These are phyloP conservation scores for Melopsittacus undulatus DNA, from an alignment of 2,797 vertebrate species.

Conservation along the genomic window DNA sequence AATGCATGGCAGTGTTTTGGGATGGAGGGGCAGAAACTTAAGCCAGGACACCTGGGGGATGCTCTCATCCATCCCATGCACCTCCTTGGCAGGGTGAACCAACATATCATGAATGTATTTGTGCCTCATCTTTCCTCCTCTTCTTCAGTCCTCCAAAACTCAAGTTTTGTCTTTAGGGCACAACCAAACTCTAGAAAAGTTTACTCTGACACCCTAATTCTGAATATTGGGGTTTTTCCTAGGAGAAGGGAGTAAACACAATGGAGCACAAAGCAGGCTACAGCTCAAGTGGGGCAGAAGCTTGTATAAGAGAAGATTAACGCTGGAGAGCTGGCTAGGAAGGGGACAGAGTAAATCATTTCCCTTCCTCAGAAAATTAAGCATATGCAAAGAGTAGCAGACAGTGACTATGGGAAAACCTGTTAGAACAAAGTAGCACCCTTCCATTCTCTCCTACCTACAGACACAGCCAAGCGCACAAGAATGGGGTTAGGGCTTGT, in stretches of 20 bases:
- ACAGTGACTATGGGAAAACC: slow-evolving; percentile 75
- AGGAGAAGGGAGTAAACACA: neutral
- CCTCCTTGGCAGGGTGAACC: neutral
- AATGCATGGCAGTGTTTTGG: neutral
- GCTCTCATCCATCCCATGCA: neutral
- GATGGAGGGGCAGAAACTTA: slow-evolving; percentile 1
- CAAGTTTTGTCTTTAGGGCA: neutral
- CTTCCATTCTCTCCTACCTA: slow-evolving; percentile 74
- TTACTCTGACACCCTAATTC: neutral
- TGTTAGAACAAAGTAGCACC: slow-evolving; percentile 65
- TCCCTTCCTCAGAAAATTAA: slow-evolving; percentile 69
- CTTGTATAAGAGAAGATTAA: neutral
- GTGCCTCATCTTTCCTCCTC: neutral
- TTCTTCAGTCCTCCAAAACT: neutral
- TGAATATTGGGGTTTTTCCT: neutral
- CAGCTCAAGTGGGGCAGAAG: neutral
- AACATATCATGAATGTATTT: neutral
- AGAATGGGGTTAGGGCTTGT: slow-evolving; percentile 67
- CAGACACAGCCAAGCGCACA: slow-evolving; percentile 60
- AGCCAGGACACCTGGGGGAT: slow-evolving; percentile 22
- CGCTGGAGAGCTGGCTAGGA: neutral
- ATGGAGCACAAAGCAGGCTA: neutral
- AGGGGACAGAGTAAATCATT: neutral
- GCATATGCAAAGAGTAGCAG: slow-evolving; percentile 64
- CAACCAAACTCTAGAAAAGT: neutral